A percentile compares a stretch with the other conserved stretches of the same genome.
Evolutionary conservation across 2,113 vertebrate genomes (phyloP).

Genomic region (Eurystomus gularis): DNA sequence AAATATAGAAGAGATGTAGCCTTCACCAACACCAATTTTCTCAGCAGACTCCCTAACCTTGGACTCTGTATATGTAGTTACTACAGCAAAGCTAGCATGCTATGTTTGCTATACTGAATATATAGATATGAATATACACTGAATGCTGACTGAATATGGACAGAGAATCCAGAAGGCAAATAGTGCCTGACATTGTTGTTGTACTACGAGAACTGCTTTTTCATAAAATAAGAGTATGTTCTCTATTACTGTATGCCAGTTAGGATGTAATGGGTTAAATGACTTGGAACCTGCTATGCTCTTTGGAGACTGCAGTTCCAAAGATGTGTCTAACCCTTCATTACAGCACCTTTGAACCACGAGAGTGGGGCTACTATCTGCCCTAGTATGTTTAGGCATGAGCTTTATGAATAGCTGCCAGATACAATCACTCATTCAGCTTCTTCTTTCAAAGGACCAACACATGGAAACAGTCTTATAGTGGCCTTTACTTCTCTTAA

Average conservation of each 20-base stretch:
- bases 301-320: background rate
- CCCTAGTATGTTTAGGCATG: background rate
- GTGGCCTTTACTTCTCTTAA: background rate
- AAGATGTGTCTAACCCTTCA: background rate
- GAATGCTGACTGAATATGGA: background rate
- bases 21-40: background rate
- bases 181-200: background rate
- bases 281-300: background rate
- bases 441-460: background rate
- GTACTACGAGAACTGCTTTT: background rate
- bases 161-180: background rate
- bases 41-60: background rate
- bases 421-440: background rate
- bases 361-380: background rate
- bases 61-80: background rate
- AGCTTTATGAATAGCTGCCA: background rate
- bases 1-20: background rate
- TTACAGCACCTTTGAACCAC: background rate
- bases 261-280: background rate
- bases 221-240: background rate
- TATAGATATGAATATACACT: background rate
- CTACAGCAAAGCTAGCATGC: background rate
- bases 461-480: background rate
- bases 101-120: background rate
- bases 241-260: background rate